phyloP scores from a whole-genome alignment of 2,888 invertebrate species.

The Criorhina ranunculi region DNA sequence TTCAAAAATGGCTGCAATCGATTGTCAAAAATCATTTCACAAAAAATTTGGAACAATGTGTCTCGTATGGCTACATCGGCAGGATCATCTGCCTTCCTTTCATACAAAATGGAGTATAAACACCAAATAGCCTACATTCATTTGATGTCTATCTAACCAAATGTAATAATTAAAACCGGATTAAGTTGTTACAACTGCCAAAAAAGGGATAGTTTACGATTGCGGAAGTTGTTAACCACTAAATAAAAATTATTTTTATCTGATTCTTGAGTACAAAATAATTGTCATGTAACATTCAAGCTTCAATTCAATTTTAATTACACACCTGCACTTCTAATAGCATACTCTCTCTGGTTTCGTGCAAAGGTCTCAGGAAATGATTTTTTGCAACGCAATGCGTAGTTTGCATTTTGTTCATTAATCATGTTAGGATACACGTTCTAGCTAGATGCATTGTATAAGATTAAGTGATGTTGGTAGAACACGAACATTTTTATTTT shows the following conservation, averaged over 20 bases:
- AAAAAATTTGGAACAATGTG: too few species aligned
- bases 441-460: too few species aligned
- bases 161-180: slow-evolving; percentile 5
- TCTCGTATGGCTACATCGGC: too few species aligned
- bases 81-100: too few species aligned
- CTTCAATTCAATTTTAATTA: slow-evolving; percentile 3
- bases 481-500: slow-evolving; percentile 18
- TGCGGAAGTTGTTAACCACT: not conserved
- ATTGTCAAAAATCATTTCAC: too few species aligned
- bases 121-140: not conserved
- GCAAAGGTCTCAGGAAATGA: slow-evolving; percentile 33
- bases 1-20: too few species aligned
- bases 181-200: not conserved
- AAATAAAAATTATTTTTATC: not conserved
- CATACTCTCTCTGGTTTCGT: not conserved
- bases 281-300: not conserved
- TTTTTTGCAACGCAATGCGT: slow-evolving; percentile 20
- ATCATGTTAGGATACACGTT: too few species aligned
- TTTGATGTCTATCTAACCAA: not conserved
- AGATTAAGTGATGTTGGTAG: not conserved
- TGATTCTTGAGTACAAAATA: slow-evolving; percentile 15
- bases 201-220: not conserved
- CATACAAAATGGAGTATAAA: not conserved
- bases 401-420: slow-evolving; percentile 18
- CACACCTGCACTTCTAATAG: not conserved